Conservation (phyloP, 1,140 invertebrate genomes). For the Megalopta genalis region DNA sequence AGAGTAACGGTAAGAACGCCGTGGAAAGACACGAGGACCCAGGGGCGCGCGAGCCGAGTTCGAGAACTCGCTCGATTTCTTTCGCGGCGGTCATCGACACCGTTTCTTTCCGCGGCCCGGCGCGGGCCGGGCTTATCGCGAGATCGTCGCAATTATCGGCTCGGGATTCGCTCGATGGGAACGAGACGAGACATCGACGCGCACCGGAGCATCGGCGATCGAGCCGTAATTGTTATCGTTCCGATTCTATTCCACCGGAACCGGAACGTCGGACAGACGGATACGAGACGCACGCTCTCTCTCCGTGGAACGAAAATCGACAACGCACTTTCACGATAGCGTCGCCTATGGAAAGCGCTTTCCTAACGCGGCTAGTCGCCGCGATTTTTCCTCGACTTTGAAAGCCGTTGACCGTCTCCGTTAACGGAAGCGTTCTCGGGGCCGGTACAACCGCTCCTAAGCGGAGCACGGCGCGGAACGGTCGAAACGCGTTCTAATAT, state of each 20-base stretch:
- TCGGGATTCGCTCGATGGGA: background rate
- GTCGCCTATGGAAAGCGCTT: constrained; percentile 38
- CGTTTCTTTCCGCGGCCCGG: constrained; percentile 37
- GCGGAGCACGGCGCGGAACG: background rate
- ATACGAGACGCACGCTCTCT: background rate
- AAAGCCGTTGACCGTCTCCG: constrained; percentile 64
- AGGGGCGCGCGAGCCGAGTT: constrained; percentile 36
- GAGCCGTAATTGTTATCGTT: background rate
- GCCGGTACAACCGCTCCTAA: background rate
- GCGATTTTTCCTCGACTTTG: constrained; percentile 50
- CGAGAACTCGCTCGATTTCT: constrained; percentile 46
- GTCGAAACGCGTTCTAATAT: constrained; percentile 53
- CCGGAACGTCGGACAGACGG: background rate
- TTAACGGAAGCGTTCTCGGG: constrained; percentile 42
- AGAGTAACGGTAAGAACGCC: constrained; percentile 75
- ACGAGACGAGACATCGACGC: no score
- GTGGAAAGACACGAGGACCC: constrained; percentile 64
- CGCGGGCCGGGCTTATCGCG: background rate
- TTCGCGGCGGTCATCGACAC: constrained; percentile 51
- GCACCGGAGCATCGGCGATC: background rate
- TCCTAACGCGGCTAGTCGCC: constrained; percentile 22
- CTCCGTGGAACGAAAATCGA: background rate
- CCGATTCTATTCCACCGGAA: constrained; percentile 18
- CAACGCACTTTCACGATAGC: constrained; percentile 48
- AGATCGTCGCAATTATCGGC: background rate